A percentile compares a stretch with the other conserved stretches of the same genome.
phyloP scores from a whole-genome alignment of 2,888 invertebrate species.

The Hypolimnas misippus region DNA sequence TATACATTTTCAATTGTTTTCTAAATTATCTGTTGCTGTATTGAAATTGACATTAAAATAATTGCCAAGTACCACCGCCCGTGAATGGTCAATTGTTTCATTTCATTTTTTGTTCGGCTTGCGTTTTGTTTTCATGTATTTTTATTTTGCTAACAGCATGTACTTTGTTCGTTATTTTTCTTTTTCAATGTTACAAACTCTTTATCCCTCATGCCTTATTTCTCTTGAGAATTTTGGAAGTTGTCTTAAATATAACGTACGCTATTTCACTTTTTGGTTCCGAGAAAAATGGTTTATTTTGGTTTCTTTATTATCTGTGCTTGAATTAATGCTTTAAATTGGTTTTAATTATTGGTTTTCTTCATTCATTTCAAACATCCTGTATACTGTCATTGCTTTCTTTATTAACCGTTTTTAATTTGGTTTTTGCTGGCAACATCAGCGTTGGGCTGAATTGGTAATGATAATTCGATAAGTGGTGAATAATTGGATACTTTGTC shows the following conservation, averaged over 20 bases:
- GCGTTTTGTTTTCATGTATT: neutral
- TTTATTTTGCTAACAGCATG: slow-evolving; percentile 5
- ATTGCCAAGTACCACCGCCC: neutral
- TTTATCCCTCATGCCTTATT: neutral
- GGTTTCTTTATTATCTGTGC: too few relatives aligned
- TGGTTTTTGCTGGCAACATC: neutral
- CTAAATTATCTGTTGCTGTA: too few relatives aligned
- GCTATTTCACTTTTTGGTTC: too few relatives aligned
- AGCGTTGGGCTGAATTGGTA: neutral
- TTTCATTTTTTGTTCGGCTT: slow-evolving; percentile 23
- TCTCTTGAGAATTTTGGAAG: too few relatives aligned
- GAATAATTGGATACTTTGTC: neutral
- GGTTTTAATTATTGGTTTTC: neutral
- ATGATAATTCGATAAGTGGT: neutral
- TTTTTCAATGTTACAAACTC: neutral
- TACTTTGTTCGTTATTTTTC: neutral
- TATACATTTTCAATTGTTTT: too few relatives aligned
- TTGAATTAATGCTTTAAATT: too few relatives aligned
- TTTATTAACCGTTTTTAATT: neutral
- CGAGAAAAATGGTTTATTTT: too few relatives aligned
- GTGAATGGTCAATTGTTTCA: slow-evolving; percentile 9
- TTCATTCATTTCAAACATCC: neutral
- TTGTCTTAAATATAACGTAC: too few relatives aligned
- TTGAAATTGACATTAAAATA: too few relatives aligned
- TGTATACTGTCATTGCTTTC: neutral